phyloP scores from a whole-genome alignment of 2,113 vertebrate species.

The Panurus biarmicus region DNA sequence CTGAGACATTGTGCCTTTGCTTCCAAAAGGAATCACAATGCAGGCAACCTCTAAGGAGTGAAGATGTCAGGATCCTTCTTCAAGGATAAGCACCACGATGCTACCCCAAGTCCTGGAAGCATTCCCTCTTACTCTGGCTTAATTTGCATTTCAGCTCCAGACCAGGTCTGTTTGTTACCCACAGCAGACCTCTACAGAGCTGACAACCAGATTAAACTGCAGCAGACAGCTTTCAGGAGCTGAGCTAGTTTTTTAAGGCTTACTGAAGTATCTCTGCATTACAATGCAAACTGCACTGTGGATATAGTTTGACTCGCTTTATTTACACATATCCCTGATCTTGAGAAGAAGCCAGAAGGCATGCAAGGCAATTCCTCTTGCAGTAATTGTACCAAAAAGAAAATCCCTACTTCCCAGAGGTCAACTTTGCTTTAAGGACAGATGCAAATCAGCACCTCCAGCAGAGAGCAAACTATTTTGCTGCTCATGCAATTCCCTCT shows the following conservation, averaged over 20 bases:
- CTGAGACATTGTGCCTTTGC: neutral
- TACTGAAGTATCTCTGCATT: neutral
- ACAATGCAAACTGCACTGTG: neutral
- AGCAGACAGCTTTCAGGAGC: neutral
- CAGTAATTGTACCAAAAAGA: neutral
- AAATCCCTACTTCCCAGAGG: constrained; percentile 9
- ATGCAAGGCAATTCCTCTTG: neutral
- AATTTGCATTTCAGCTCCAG: neutral
- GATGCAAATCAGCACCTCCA: neutral
- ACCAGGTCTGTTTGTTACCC: neutral
- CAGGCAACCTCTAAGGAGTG: neutral
- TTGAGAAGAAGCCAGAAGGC: neutral
- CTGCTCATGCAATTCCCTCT: neutral
- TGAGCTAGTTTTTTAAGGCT: neutral
- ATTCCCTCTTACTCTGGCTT: neutral
- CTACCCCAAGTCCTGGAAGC: neutral
- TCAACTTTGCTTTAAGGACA: neutral
- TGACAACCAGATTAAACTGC: neutral
- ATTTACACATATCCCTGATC: neutral
- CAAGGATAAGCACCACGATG: neutral
- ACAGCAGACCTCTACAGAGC: neutral
- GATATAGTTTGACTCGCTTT: neutral
- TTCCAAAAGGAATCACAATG: neutral
- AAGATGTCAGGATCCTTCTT: neutral
- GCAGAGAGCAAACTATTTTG: constrained; percentile 3